Evolutionary conservation across 1,140 invertebrate genomes (phyloP).

Genomic region (Drosophila eugracilis): DNA sequence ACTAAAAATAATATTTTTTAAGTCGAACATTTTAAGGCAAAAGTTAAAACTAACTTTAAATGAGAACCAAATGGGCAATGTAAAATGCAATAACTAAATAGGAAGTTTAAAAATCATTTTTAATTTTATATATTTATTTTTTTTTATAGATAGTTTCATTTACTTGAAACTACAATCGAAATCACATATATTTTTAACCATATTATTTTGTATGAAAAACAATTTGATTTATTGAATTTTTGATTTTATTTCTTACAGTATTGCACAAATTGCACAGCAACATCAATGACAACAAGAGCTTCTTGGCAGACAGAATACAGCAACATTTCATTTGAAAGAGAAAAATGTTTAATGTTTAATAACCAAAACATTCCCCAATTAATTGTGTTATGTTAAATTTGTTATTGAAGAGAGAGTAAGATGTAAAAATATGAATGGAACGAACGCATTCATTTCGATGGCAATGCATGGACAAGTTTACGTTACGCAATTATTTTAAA

Average conservation of each 20-base stretch:
- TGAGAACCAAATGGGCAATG: conserved; percentile 51
- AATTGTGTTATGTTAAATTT: conserved; percentile 53
- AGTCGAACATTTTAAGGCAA: conserved; percentile 36
- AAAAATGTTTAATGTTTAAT: conserved; percentile 17
- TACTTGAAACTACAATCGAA: neutral
- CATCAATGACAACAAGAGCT: conserved; percentile 44
- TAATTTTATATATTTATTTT: too few species aligned
- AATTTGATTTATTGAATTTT: conserved; percentile 45
- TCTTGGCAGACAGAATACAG: conserved; percentile 63
- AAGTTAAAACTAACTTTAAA: conserved; percentile 41
- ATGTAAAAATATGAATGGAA: conserved; percentile 16
- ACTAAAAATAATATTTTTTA: conserved; percentile 27
- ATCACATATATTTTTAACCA: neutral
- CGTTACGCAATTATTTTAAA: conserved; percentile 75
- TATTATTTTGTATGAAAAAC: conserved; percentile 15
- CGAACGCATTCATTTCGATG: conserved; percentile 21
- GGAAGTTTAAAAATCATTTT: conserved; percentile 11
- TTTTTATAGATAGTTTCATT: too few species aligned
- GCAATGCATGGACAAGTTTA: conserved; percentile 40
- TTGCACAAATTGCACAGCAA: conserved; percentile 61
- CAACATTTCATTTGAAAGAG: conserved; percentile 53
- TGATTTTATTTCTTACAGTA: conserved; percentile 54
- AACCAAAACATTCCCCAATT: conserved; percentile 42
- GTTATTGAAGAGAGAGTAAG: conserved; percentile 42
- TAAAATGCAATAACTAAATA: conserved; percentile 47